Base-by-base conservation (phyloP, 1,140 invertebrate species). In the Caenorhabditis elegans region DNA sequence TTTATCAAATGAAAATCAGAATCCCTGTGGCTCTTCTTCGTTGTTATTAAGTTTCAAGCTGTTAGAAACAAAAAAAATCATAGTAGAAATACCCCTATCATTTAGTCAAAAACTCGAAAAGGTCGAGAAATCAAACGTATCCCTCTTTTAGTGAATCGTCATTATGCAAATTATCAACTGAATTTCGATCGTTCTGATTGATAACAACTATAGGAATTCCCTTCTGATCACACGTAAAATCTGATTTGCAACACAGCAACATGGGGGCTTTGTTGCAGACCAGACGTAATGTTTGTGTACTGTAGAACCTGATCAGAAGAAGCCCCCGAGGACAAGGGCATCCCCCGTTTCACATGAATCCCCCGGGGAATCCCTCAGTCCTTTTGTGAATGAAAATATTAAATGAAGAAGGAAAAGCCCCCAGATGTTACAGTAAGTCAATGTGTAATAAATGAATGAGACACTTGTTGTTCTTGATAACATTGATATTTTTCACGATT, bases 281-380 rank as follows among this genome's bases (percentile, higher is more conserved):
- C 34, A 70, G 60, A 70, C 60, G 60, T 70, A 70, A 70, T 8
- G n/a, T n/a, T n/a, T n/a, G n/a, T n/a, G n/a, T n/a, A 60, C 53
- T 31, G 53, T 31, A 39, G 34, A 70, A 70, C 60, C 60, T 39
- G 60, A 70, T 70, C 60, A 70, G n/a, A 31, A 60, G 60, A 60
- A 31, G 53, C 15, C 53, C 53, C 34, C 34, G 53, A 60, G 53
- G 31, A 53, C 15, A 55, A 34, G 60, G 60, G 60, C 53, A 60
- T 60, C 53, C 53, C 53, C 53, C 13, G 34, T 39, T 70, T 70
- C 60, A 70, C 60, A 70, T 70, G 60, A 70, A 22, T 70, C 60
- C 34, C 60, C 22, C 60, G 60, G 60, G 60, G 60, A 39, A 70
- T 10, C 34, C 60, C 60, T 22, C n/a, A 17, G 1, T 34, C 34